Base-by-base conservation (phyloP, 2,888 invertebrate genomes). In the Stenotaenia linearis region DNA sequence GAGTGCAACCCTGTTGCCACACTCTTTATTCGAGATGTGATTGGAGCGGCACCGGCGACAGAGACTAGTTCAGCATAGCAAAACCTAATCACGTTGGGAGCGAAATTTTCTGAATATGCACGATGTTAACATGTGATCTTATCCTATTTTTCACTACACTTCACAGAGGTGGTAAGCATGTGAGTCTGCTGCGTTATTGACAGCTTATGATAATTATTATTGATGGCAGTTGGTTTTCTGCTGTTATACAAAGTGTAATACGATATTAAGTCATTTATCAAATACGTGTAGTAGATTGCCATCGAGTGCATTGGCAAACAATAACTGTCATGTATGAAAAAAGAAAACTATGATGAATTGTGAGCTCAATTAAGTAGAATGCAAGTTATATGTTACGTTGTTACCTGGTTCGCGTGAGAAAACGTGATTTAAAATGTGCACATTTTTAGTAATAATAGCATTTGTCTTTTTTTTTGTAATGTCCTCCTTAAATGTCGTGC, bases 281-380 rank as follows among this genome's bases (percentile, higher is more conserved):
- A 25, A 12, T 28, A 12, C 18, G 18, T 69, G 69, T 25, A 69
- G 28, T 69, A 69, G 69, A 69, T 69, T 69, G 69, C 28, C 69
- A 69, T 69, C 69, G 28, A 69, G 69, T 69, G 69, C 69, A 69
- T 69, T 69, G 69, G 69, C 69, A 69, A 69, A 69, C 69, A 69
- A 69, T 69, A 69, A 69, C 69, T 69, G 69, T 69, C 69, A 69
- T 25, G n/a, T 69, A 69, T 3, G 69, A 28, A 69, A 50, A 69
- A 69, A 4, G 25, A 69, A 69, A 69, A 28, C 25, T 12, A n/a
- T 69, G 69, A 69, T 69, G 69, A 69, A 69, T 69, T 69, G 69
- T 69, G 69, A 28, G 12, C 69, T 69, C 69, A 69, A 69, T 69
- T 69, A 69, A 69, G 12, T 28, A 25, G 25, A 69, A 69, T 69